Percentiles rank a stretch among this genome's conserved stretches.
phyloP scores from a whole-genome alignment of 2,797 vertebrate genomes.

The Bovichtus variegatus region DNA sequence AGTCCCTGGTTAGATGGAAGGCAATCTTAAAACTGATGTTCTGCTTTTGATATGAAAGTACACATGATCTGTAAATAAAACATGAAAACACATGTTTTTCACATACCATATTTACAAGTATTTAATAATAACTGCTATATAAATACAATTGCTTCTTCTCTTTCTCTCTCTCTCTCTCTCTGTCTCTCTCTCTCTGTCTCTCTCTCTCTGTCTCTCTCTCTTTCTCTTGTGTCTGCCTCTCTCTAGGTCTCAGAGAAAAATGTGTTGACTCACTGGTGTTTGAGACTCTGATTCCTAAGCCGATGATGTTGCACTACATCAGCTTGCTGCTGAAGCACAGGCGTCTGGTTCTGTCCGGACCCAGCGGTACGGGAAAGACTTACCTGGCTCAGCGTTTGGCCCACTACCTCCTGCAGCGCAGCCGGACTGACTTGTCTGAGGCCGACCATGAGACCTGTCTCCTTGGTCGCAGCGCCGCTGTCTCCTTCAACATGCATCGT shows the following conservation, averaged over 20 bases:
- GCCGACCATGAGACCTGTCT: constrained; percentile 66
- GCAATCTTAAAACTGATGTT: background rate
- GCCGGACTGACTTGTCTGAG: constrained; percentile 85
- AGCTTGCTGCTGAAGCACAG: constrained; percentile 95
- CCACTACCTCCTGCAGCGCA: constrained; percentile 93
- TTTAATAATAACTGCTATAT: background rate
- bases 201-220: background rate
- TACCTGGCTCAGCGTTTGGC: constrained; percentile 94
- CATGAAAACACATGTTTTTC: background rate
- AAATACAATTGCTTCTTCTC: background rate
- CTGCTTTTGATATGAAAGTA: background rate
- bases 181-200: no score
- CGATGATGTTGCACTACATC: constrained; percentile 98
- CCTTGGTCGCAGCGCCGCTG: constrained; percentile 68
- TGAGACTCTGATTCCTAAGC: constrained; percentile 95
- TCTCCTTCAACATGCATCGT: constrained; percentile 97
- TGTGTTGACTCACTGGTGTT: constrained; percentile 96
- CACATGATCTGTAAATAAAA: background rate
- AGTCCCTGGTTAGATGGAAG: background rate
- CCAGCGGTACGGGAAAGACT: constrained; percentile 96
- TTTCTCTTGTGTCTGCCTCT: background rate
- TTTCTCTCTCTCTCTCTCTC: no score
- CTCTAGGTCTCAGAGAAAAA: constrained; percentile 92
- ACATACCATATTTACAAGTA: background rate
- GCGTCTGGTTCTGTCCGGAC: constrained; percentile 93